These are phyloP conservation scores for Taeniopygia guttata DNA, from an alignment of 2,797 vertebrate genomes.

Conservation along the genomic window DNA sequence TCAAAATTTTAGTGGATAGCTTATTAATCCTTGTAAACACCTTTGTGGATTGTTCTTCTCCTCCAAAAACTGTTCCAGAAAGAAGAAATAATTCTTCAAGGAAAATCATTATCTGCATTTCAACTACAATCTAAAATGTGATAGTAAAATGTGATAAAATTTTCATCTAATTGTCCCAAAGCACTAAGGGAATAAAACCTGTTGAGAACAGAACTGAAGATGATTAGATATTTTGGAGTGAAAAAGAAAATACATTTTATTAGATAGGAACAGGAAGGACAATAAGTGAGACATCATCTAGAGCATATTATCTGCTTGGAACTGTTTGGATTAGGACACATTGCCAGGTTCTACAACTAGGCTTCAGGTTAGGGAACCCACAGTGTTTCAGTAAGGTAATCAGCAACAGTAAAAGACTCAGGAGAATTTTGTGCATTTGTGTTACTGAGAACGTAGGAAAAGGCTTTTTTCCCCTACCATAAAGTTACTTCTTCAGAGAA, in stretches of 20 bases:
- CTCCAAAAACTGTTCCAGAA: not conserved
- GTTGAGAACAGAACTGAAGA: not conserved
- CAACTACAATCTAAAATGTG: not conserved
- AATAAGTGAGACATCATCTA: not conserved
- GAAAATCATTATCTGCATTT: not conserved
- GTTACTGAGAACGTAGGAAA: not conserved
- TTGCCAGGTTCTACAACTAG: not conserved
- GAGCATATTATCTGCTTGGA: not conserved
- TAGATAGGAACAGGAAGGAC: not conserved
- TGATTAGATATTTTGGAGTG: not conserved
- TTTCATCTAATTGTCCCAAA: not conserved
- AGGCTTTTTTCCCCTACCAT: not conserved
- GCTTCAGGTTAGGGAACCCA: not conserved
- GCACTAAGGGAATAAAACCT: not conserved
- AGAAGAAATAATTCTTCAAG: not conserved
- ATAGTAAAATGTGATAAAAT: not conserved
- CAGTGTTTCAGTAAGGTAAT: not conserved
- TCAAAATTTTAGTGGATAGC: not conserved
- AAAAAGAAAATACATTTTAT: not conserved
- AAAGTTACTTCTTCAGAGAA: not conserved
- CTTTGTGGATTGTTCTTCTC: not conserved
- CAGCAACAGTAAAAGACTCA: not conserved
- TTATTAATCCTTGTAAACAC: not conserved
- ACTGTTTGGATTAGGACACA: not conserved
- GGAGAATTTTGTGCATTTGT: not conserved